These are phyloP conservation scores for Notolabrus celidotus DNA, from an alignment of 2,797 vertebrate genomes.

Conservation along the genomic window DNA sequence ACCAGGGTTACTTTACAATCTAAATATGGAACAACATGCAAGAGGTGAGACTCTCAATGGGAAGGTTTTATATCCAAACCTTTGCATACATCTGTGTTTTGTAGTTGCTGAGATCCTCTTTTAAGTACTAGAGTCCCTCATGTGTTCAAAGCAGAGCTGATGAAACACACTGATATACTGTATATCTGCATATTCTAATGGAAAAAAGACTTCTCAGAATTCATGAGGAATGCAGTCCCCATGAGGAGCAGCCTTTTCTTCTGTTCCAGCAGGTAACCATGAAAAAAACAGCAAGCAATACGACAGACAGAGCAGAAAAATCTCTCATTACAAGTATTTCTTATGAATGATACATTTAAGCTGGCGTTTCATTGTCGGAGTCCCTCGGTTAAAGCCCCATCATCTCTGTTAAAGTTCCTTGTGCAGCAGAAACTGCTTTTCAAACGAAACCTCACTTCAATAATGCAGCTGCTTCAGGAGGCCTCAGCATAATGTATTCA, in stretches of 20 bases:
- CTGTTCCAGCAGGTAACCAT: not conserved
- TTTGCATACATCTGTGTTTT: not conserved
- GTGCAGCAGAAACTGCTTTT: constrained; percentile 28
- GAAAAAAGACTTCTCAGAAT: not conserved
- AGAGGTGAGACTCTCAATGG: not conserved
- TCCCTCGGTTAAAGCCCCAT: not conserved
- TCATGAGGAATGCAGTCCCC: not conserved
- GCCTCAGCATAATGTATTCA: constrained; percentile 28
- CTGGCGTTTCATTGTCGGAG: constrained; percentile 1
- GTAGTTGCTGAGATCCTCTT: not conserved
- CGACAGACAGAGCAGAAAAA: not conserved
- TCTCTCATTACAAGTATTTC: not conserved
- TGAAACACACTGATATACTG: not conserved
- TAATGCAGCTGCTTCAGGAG: constrained; percentile 48
- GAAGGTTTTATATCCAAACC: not conserved
- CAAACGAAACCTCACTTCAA: constrained; percentile 44
- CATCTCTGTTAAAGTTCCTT: constrained; percentile 26
- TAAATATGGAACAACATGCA: not conserved
- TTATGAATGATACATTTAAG: constrained; percentile 51
- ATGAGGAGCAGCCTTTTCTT: not conserved
- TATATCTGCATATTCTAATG: not conserved
- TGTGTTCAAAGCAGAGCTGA: not conserved
- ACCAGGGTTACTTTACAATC: not conserved
- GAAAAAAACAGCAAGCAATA: not conserved
- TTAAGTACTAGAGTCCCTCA: constrained; percentile 16